These are phyloP conservation scores for Rhinoraja longicauda DNA, from an alignment of 2,797 vertebrate species.

Conservation along the genomic window DNA sequence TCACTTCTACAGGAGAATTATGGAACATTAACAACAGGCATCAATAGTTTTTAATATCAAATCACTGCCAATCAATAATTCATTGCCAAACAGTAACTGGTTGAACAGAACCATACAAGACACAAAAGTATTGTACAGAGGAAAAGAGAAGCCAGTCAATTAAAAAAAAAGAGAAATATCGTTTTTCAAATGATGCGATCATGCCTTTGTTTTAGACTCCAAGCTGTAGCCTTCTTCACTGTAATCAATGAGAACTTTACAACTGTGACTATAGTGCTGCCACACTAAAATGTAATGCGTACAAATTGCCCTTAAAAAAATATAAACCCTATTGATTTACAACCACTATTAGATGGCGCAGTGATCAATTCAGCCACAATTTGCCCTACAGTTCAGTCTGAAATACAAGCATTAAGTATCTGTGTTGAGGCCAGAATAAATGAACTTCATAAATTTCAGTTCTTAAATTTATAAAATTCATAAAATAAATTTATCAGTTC, in stretches of 20 bases:
- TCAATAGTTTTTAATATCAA: background rate
- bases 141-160: background rate
- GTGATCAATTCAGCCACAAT: background rate
- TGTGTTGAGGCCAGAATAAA: background rate
- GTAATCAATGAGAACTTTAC: background rate
- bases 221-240: background rate
- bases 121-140: background rate
- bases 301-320: background rate
- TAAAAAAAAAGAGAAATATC: background rate
- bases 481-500: background rate
- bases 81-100: background rate
- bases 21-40: background rate
- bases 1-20: background rate
- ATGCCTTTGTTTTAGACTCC: background rate
- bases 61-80: background rate
- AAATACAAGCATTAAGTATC: too few relatives aligned
- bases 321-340: background rate
- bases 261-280: background rate
- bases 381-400: background rate
- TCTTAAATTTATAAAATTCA: background rate
- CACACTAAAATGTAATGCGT: background rate
- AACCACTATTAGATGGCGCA: background rate
- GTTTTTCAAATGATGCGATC: background rate
- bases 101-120: background rate
- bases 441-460: too few relatives aligned